phyloP scores from a whole-genome alignment of 2,113 vertebrate genomes.

The Leptobrachium ailaonicum region DNA sequence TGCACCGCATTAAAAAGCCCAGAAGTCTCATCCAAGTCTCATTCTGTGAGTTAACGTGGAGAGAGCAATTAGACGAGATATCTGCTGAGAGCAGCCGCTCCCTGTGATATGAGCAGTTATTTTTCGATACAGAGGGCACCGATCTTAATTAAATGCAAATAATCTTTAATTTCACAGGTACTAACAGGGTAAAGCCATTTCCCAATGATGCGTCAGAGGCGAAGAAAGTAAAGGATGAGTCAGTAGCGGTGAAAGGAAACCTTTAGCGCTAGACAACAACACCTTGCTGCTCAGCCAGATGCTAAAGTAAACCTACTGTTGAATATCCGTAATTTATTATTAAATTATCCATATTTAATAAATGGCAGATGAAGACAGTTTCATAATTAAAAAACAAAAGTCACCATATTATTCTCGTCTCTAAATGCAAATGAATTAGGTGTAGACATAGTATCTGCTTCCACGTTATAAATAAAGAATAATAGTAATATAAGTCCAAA shows the following conservation, averaged over 20 bases:
- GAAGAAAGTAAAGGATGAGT: neutral
- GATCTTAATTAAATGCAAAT: constrained; percentile 49
- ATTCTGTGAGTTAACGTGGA: constrained; percentile 23
- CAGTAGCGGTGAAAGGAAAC: neutral
- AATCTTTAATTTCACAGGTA: constrained; percentile 42
- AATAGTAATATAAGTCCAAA: too few species aligned
- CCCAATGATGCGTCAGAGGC: constrained; percentile 3
- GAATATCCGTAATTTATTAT: too few species aligned
- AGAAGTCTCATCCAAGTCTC: constrained; percentile 37
- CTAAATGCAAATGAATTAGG: too few species aligned
- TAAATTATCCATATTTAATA: too few species aligned
- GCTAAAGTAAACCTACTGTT: too few species aligned
- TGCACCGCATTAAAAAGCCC: constrained; percentile 13
- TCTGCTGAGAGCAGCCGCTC: constrained; percentile 31
- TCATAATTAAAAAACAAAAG: too few species aligned
- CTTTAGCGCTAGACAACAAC: too few species aligned
- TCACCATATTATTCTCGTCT: too few species aligned
- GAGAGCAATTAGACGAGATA: constrained; percentile 41
- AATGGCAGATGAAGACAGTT: too few species aligned
- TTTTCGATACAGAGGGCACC: constrained; percentile 14
- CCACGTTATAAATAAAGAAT: too few species aligned
- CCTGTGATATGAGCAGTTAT: neutral
- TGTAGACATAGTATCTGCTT: too few species aligned
- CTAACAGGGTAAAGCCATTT: constrained; percentile 24
- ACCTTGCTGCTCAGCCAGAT: too few species aligned